These are phyloP conservation scores for Dinocampus coccinellae DNA, from an alignment of 2,888 invertebrate species.

Conservation along the genomic window DNA sequence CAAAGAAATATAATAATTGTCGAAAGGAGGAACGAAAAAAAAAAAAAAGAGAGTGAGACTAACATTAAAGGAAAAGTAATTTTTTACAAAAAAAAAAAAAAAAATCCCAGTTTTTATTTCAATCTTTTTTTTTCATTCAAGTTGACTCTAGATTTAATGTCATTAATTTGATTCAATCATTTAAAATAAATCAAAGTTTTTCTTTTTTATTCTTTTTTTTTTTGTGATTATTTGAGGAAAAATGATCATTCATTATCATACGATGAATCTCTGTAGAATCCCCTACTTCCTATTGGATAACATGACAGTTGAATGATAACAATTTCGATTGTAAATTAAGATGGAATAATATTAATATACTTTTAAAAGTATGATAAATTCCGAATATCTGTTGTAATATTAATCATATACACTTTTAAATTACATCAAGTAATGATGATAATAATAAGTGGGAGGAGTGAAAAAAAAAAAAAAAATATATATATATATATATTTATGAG, in stretches of 20 bases:
- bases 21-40: not conserved
- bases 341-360: no score
- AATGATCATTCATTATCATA: not conserved
- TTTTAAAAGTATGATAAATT: no score
- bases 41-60: not conserved
- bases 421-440: no score
- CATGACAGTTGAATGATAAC: not conserved
- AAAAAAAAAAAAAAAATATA: no score
- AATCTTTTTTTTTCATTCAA: not conserved
- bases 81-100: not conserved
- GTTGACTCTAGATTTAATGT: not conserved
- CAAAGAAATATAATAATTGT: constrained; percentile 37
- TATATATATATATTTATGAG: not conserved
- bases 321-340: not conserved
- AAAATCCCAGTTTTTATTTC: not conserved
- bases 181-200: no score
- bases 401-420: no score
- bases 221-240: not conserved
- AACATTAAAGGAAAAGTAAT: no score
- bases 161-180: not conserved
- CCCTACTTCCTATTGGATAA: not conserved
- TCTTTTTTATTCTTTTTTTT: no score
- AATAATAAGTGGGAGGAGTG: no score
- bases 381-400: no score
- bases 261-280: not conserved